phyloP scores from a whole-genome alignment of 2,888 invertebrate genomes.

The Tholera decimalis region DNA sequence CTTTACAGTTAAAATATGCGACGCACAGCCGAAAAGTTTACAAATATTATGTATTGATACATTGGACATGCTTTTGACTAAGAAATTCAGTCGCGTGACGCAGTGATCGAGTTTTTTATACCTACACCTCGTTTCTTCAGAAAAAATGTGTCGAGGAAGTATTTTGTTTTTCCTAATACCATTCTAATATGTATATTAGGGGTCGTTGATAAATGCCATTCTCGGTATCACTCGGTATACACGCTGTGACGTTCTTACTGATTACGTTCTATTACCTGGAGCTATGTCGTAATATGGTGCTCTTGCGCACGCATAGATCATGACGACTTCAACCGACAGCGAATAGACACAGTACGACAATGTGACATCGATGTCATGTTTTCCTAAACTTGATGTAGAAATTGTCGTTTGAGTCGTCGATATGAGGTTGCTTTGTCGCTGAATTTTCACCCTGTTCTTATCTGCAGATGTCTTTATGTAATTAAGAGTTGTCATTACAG shows the following conservation, averaged over 20 bases:
- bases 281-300: neutral
- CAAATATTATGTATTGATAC: constrained; percentile 19
- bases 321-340: neutral
- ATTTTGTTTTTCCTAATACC: constrained; percentile 52
- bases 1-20: neutral
- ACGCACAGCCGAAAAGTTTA: constrained; percentile 51
- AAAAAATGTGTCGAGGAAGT: constrained; percentile 60
- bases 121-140: constrained; percentile 43
- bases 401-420: neutral
- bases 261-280: constrained; percentile 20
- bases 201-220: constrained; percentile 46
- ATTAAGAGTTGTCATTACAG: neutral
- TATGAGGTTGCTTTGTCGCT: neutral
- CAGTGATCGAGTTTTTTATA: constrained; percentile 37
- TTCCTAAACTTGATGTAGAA: neutral
- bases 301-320: neutral
- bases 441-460: neutral
- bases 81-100: constrained; percentile 44
- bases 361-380: neutral
- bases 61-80: constrained; percentile 23
- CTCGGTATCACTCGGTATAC: constrained; percentile 9
- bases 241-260: constrained; percentile 21
- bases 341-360: neutral
- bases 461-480: neutral
- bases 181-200: constrained; percentile 57